phyloP scores from a whole-genome alignment of 2,113 vertebrate species.

The Garra rufa region DNA sequence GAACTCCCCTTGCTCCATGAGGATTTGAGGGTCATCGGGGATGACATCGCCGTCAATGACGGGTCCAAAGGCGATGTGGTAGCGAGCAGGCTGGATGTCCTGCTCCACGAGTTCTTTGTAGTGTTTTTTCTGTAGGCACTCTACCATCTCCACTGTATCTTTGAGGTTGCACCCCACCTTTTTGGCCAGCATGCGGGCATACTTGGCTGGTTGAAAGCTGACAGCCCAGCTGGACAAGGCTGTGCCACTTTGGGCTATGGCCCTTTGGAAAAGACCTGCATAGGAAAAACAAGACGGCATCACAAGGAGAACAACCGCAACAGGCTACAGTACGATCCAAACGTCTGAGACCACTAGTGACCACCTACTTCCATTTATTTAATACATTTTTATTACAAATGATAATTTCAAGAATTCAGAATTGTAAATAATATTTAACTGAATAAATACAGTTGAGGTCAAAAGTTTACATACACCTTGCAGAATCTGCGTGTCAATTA shows the following conservation, averaged over 20 bases:
- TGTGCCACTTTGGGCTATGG: conserved; percentile 97
- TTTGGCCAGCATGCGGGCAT: conserved; percentile 92
- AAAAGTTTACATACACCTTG: too few relatives aligned
- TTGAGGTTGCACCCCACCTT: conserved; percentile 97
- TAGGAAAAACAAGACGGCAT: conserved; percentile 53
- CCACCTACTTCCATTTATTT: background rate
- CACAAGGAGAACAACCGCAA: background rate
- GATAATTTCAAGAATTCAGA: too few relatives aligned
- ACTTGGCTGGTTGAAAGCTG: conserved; percentile 97
- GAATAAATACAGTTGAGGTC: too few relatives aligned
- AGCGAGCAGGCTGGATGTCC: conserved; percentile 97
- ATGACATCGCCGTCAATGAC: conserved; percentile 99
- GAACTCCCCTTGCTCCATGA: conserved; percentile 99
- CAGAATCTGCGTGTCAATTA: too few relatives aligned
- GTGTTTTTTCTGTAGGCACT: conserved; percentile 96
- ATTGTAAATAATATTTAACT: too few relatives aligned
- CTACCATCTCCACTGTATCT: conserved; percentile 93
- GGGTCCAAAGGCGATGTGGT: conserved; percentile 98
- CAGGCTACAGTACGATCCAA: background rate
- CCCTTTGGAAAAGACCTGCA: conserved; percentile 96
- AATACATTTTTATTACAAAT: background rate
- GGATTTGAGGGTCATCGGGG: conserved; percentile 96
- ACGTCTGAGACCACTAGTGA: background rate
- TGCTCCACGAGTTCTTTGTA: conserved; percentile 98
- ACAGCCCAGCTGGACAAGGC: conserved; percentile 98